Evolutionary conservation across 2,888 invertebrate species (phyloP), one percentile per base, ranked within the genome.

Genomic region (Acleris sparsana): DNA sequence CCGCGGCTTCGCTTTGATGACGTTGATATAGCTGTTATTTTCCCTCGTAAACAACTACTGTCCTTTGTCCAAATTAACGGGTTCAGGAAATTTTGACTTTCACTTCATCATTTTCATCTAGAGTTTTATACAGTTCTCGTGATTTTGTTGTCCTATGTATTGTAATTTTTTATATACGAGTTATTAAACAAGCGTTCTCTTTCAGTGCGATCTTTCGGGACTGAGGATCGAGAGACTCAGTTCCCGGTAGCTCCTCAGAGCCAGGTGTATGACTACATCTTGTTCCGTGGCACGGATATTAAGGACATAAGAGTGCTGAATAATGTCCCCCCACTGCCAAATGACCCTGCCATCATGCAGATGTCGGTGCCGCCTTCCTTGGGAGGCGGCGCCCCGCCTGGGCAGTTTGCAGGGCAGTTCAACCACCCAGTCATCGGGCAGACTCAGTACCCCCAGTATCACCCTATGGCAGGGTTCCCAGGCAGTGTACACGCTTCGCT

Each of bases 311-410:
- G 98, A 86, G 98, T 99, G 59, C 96, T 99, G 69, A 97, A 97
- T 89, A 96, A 96, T 93, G 96, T 95, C 62, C 95, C 96, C 72
- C 95, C 96, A 61, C 93, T 97, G 82, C 97, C 97, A 71, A 98
- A 98, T 92, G 99, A 99, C 93, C 99, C 99, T 68, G 99, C 99
- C 70, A 99, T 99, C 89, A 98, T 99, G 93, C 95, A 96, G 94
- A 95, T 96, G 90, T 97, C 96, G 70, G 95, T 96, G 79, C 96
- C 95, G 49, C 96, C 96, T 52, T 94, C 95, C 58, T 92, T 95
- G 80, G 94, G 94, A 22, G 93, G 93, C 7, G 93, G 93, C 75
- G 94, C 85, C 78, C 95, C 94, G 80, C 94, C 92, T 0, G 90
- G 91, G 70, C 96, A 95, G 82, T 94, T 94, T 72, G 82, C 89